A percentile compares a stretch with the other conserved stretches of the same genome.
Conservation (phyloP, 2,113 vertebrate genomes). For the Anolis sagrei region DNA sequence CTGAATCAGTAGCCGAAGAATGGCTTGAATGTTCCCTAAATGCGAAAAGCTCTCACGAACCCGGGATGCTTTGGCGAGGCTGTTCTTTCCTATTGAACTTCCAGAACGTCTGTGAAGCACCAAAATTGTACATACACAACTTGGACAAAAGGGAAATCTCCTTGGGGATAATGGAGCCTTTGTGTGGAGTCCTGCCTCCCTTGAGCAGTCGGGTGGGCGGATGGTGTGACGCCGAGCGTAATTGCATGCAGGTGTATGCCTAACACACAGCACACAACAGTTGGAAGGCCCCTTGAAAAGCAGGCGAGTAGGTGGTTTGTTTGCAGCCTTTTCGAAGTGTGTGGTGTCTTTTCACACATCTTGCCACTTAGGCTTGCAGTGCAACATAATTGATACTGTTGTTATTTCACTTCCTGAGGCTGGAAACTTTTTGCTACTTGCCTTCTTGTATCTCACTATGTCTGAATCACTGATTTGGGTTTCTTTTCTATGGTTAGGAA, state of each 20-base stretch:
- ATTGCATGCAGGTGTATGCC: constrained; percentile 48
- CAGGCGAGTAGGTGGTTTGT: constrained; percentile 4
- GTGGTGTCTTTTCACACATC: constrained; percentile 35
- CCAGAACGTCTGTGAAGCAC: neutral
- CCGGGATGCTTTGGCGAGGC: neutral
- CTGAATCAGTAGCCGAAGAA: neutral
- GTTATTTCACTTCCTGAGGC: constrained; percentile 42
- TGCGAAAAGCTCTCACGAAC: neutral
- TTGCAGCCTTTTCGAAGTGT: constrained; percentile 22
- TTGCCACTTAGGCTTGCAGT: constrained; percentile 54
- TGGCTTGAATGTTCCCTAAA: neutral
- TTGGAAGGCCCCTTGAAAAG: constrained; percentile 21
- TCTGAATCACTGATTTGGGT: neutral
- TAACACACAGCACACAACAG: neutral
- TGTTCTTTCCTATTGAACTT: neutral
- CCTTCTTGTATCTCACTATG: neutral
- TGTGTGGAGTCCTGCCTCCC: neutral
- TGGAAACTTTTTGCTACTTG: constrained; percentile 1
- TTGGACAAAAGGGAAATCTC: constrained; percentile 9
- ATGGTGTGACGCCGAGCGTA: neutral
- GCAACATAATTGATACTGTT: constrained; percentile 35
- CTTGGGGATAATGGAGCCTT: neutral
- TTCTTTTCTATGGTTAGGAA: neutral
- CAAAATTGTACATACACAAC: neutral
- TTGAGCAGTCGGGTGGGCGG: neutral